These are phyloP conservation scores for Carcharodon carcharias DNA, from an alignment of 2,797 vertebrate species.

Conservation along the genomic window DNA sequence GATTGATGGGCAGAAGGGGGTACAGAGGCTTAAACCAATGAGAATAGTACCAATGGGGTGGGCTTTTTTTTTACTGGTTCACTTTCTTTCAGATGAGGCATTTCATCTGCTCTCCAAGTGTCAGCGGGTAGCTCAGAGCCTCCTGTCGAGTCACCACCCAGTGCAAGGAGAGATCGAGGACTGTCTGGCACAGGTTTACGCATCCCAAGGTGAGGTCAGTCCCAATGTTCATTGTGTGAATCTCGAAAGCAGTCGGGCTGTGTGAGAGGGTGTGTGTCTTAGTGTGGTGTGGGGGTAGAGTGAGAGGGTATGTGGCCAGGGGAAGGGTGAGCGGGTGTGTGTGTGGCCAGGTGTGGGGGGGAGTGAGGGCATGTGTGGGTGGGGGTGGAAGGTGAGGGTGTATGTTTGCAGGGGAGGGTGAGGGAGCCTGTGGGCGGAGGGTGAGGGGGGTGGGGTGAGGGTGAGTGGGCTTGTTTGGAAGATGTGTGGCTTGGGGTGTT, in stretches of 20 bases:
- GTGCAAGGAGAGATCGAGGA: slow-evolving; percentile 76
- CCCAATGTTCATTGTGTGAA: background rate
- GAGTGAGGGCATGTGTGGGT: too few relatives aligned
- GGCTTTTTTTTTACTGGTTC: background rate
- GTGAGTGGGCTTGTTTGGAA: too few relatives aligned
- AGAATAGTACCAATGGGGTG: background rate
- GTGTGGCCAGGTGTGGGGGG: background rate
- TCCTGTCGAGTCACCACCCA: slow-evolving; percentile 67
- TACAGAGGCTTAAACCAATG: background rate
- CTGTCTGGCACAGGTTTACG: slow-evolving; percentile 68
- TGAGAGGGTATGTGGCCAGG: too few relatives aligned
- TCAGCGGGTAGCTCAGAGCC: slow-evolving; percentile 50
- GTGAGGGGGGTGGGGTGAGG: too few relatives aligned
- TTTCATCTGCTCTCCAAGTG: slow-evolving; percentile 58
- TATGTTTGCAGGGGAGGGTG: too few relatives aligned
- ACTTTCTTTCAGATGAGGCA: slow-evolving; percentile 59
- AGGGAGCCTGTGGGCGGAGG: too few relatives aligned
- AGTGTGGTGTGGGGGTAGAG: too few relatives aligned
- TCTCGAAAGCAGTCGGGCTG: background rate
- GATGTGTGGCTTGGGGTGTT: too few relatives aligned
- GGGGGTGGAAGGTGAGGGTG: too few relatives aligned
- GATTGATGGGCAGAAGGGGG: background rate
- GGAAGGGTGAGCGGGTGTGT: too few relatives aligned
- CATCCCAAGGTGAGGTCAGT: slow-evolving; percentile 64
- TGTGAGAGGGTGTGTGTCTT: background rate